Conservation (phyloP, 2,888 invertebrate species). For the Drosophila pseudotakahashii region DNA sequence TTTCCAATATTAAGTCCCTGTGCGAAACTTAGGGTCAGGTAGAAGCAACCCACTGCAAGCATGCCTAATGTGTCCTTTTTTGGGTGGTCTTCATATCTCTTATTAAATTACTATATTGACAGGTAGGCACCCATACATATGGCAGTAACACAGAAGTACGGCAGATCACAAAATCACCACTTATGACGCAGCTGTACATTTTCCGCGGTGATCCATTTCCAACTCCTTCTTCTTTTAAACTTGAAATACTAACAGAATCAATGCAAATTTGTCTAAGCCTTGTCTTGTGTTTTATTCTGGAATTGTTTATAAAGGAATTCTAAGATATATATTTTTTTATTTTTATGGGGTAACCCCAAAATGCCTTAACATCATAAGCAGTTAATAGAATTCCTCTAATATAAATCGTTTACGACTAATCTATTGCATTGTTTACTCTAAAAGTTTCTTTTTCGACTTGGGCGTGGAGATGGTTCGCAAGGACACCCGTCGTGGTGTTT, state of each 20-base stretch:
- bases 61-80: neutral
- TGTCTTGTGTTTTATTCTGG: conserved; percentile 27
- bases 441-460: conserved; percentile 87
- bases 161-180: neutral
- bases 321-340: too few relatives aligned
- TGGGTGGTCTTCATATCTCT: conserved; percentile 3
- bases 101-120: neutral
- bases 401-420: conserved; percentile 15
- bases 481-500: conserved; percentile 88
- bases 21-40: neutral
- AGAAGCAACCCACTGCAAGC: neutral
- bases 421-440: conserved; percentile 46
- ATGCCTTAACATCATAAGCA: neutral
- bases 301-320: neutral
- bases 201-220: neutral
- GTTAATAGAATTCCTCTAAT: neutral
- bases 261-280: conserved; percentile 5
- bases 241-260: neutral
- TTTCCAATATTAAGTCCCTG: neutral
- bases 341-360: conserved; percentile 4
- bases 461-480: conserved; percentile 92
- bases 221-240: neutral
- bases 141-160: neutral
- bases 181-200: neutral
- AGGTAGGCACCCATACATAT: neutral